Evolutionary conservation across 2,797 vertebrate species (phyloP).

Genomic region (Crocidura indochinensis): DNA sequence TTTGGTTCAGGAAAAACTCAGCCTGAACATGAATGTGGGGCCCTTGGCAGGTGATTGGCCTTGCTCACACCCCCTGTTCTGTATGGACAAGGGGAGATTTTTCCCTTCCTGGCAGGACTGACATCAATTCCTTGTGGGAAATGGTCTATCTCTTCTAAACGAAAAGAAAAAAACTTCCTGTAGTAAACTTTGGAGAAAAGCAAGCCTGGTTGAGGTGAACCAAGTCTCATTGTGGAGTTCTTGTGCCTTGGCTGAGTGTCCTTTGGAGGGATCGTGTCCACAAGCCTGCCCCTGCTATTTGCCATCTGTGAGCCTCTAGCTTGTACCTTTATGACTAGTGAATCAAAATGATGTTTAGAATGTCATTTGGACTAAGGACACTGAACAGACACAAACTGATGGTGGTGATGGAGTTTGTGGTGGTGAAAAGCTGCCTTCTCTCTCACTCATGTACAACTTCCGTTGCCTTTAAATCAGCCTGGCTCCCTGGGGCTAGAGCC

Average conservation of each 20-base stretch:
- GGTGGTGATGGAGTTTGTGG: neutral
- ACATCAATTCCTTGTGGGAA: conserved; percentile 28
- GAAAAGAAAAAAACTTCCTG: neutral
- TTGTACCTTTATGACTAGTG: neutral
- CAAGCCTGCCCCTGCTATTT: neutral
- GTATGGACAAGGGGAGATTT: neutral
- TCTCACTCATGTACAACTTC: conserved; percentile 1
- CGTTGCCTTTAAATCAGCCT: conserved; percentile 13
- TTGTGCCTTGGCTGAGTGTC: neutral
- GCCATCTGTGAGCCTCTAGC: neutral
- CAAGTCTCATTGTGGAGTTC: neutral
- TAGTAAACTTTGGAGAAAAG: neutral
- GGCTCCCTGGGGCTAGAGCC: neutral
- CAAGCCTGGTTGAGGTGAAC: neutral
- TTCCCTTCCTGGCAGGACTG: neutral
- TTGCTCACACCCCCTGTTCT: conserved; percentile 5
- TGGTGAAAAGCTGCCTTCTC: neutral
- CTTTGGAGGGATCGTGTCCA: neutral
- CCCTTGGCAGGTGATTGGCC: neutral
- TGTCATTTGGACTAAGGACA: conserved; percentile 27
- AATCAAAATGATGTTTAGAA: conserved; percentile 21
- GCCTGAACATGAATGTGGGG: neutral
- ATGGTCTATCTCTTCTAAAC: conserved; percentile 30
- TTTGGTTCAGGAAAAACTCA: conserved; percentile 9
- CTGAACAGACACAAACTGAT: neutral